Percentiles rank a stretch among this genome's conserved stretches.
Conservation (phyloP, 2,797 vertebrate genomes). For the Paguma larvata region DNA sequence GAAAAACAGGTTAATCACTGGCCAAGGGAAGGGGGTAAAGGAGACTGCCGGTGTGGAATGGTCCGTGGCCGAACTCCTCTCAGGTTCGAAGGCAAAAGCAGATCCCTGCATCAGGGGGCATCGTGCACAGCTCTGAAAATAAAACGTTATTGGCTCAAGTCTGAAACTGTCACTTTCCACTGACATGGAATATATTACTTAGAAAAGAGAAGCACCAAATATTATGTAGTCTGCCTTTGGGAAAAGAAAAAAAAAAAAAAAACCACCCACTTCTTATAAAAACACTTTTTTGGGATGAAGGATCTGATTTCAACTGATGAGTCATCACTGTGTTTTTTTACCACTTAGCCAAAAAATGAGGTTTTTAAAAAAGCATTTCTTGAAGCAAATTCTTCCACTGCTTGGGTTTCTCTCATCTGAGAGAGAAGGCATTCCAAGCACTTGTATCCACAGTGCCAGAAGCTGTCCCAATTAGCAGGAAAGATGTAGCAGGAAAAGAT, state of each 20-base stretch:
- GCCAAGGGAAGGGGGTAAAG: slow-evolving; percentile 22
- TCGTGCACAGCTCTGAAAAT: slow-evolving; percentile 53
- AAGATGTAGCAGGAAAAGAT: background rate
- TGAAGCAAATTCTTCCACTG: slow-evolving; percentile 66
- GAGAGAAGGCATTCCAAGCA: background rate
- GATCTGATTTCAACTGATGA: slow-evolving; percentile 81
- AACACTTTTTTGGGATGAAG: slow-evolving; percentile 74
- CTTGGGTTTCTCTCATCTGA: slow-evolving; percentile 51
- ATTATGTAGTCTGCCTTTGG: slow-evolving; percentile 66
- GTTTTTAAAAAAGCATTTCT: slow-evolving; percentile 64
- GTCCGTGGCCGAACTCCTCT: slow-evolving; percentile 42
- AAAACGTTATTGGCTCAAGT: slow-evolving; percentile 27
- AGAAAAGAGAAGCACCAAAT: slow-evolving; percentile 80
- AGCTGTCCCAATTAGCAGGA: background rate
- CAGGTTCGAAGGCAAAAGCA: slow-evolving; percentile 46
- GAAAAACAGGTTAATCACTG: slow-evolving; percentile 57
- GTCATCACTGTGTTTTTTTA: slow-evolving; percentile 68
- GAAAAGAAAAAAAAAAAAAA: slow-evolving; percentile 76
- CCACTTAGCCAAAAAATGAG: slow-evolving; percentile 61
- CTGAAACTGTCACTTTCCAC: slow-evolving; percentile 73
- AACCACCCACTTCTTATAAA: slow-evolving; percentile 74
- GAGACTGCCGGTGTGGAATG: background rate
- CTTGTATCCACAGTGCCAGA: background rate
- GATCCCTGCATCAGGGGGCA: background rate
- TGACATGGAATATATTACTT: slow-evolving; percentile 78